These are phyloP conservation scores for Gouania willdenowi DNA, from an alignment of 2,797 vertebrate genomes.

Conservation along the genomic window DNA sequence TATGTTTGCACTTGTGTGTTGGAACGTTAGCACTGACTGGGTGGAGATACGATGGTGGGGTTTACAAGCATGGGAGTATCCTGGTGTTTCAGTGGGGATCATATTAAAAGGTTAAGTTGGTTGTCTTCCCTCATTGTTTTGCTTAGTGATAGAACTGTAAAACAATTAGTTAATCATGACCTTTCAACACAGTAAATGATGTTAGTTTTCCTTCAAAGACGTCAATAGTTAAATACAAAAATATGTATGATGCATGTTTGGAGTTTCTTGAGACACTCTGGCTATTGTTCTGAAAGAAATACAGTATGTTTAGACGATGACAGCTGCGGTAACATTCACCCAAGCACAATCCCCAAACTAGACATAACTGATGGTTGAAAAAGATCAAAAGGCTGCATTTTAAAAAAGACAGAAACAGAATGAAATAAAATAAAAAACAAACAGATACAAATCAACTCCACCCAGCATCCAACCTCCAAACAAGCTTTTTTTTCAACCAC, in stretches of 20 bases:
- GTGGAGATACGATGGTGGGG: conserved; percentile 42
- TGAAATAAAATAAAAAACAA: too few species aligned
- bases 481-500: too few species aligned
- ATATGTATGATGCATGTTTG: background rate
- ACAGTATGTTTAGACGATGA: too few species aligned
- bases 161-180: conserved; percentile 4
- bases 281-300: background rate
- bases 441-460: too few species aligned
- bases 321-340: background rate
- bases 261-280: background rate
- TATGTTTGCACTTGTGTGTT: conserved; percentile 20
- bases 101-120: conserved; percentile 1
- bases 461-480: too few species aligned
- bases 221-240: too few species aligned
- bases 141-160: conserved; percentile 6
- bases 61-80: conserved; percentile 45
- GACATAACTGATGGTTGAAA: too few species aligned
- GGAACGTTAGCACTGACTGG: conserved; percentile 36
- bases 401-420: too few species aligned
- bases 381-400: too few species aligned
- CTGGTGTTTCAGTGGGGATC: conserved; percentile 24
- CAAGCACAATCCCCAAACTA: too few species aligned
- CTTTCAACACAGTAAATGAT: background rate
- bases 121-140: conserved; percentile 1
- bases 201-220: background rate